phyloP scores from a whole-genome alignment of 2,113 vertebrate genomes.

The Orientallactaga bullata region DNA sequence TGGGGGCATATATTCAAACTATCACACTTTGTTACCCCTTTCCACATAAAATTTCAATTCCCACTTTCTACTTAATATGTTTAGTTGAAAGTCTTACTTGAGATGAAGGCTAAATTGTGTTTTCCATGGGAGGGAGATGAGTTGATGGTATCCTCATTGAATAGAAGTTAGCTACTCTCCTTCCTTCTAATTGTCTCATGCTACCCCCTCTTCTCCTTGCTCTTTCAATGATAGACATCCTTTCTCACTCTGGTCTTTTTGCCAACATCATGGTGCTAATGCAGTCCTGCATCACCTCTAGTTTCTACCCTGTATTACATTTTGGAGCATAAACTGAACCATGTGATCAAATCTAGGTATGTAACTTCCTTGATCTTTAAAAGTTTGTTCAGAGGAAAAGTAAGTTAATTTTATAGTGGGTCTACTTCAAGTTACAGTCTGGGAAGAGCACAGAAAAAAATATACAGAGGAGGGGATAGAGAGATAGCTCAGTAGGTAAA shows the following conservation, averaged over 20 bases:
- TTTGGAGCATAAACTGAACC: neutral
- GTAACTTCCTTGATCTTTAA: neutral
- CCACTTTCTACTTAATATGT: neutral
- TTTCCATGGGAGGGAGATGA: neutral
- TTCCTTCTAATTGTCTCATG: neutral
- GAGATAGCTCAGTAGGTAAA: neutral
- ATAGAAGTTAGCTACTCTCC: neutral
- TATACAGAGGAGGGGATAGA: neutral
- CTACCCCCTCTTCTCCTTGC: neutral
- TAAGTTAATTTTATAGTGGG: neutral
- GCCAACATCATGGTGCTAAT: too few relatives aligned
- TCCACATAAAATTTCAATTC: neutral
- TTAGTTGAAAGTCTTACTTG: neutral
- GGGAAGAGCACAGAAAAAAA: neutral
- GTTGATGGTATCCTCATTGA: neutral
- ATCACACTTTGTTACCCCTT: too few relatives aligned
- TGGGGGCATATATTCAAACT: too few relatives aligned
- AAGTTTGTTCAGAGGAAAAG: neutral
- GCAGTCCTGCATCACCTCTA: too few relatives aligned
- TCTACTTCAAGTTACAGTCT: neutral
- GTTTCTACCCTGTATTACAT: neutral
- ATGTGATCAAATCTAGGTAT: neutral
- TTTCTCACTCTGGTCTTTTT: neutral
- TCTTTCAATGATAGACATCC: neutral
- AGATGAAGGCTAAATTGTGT: neutral